These are phyloP conservation scores for Myzus persicae DNA, from an alignment of 1,140 invertebrate genomes.

Conservation along the genomic window DNA sequence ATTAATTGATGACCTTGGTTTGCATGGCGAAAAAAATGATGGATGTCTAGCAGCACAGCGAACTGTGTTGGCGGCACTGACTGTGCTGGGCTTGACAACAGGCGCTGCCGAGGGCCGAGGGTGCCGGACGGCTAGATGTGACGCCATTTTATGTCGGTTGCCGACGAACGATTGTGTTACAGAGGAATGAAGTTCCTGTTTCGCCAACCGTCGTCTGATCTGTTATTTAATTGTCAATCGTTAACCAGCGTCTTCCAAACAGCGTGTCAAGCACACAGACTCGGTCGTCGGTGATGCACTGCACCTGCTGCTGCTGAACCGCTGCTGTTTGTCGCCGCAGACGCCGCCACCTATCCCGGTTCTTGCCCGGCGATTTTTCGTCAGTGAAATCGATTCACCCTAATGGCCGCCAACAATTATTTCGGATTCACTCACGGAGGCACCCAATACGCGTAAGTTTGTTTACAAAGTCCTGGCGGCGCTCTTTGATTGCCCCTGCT, in stretches of 20 bases:
- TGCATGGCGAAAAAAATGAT: neutral
- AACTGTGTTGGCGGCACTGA: neutral
- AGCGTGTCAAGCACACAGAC: neutral
- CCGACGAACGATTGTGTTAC: neutral
- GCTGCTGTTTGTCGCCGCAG: neutral
- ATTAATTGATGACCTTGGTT: neutral
- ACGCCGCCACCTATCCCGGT: neutral
- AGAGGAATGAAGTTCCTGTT: too few species aligned
- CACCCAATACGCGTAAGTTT: conserved; percentile 84
- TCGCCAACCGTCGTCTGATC: neutral
- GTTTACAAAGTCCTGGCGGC: too few species aligned
- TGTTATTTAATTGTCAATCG: neutral
- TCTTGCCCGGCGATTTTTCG: neutral
- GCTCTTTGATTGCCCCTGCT: too few species aligned
- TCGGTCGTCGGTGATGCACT: conserved; percentile 20
- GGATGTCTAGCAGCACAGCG: neutral
- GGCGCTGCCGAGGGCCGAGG: neutral
- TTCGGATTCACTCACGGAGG: conserved; percentile 90
- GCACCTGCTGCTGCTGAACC: neutral
- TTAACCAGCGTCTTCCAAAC: neutral
- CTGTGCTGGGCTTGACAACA: neutral
- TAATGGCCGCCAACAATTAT: conserved; percentile 91
- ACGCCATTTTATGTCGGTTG: conserved; percentile 43
- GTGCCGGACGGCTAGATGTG: neutral
- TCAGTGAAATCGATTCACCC: neutral